Conservation (phyloP, 2,113 vertebrate species). For the Brachypteracias leptosomus region DNA sequence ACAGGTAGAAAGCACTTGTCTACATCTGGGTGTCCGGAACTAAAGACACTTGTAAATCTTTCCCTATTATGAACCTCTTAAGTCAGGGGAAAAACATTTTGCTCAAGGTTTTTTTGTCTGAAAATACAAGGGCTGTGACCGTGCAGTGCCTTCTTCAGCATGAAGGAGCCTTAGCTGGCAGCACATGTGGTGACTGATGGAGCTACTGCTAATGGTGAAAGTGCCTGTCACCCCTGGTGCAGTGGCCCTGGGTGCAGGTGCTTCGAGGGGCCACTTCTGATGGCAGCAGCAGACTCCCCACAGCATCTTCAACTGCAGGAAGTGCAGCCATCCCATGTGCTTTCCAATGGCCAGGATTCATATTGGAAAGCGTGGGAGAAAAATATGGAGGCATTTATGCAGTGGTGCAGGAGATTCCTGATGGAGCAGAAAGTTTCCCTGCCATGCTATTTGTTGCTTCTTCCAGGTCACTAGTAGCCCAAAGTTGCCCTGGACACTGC, state of each 20-base stretch:
- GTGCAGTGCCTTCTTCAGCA: neutral
- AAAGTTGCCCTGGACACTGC: neutral
- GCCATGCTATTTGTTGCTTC: neutral
- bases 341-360: neutral
- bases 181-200: rapidly evolving
- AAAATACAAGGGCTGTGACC: neutral
- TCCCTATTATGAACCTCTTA: neutral
- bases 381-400: neutral
- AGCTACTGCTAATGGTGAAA: neutral
- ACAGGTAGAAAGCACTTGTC: neutral
- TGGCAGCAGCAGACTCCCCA: neutral
- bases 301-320: neutral
- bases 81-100: neutral
- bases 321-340: neutral
- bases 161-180: neutral
- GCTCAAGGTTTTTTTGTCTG: neutral
- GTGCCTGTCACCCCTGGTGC: neutral
- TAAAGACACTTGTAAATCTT: neutral
- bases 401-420: neutral
- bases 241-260: rapidly evolving
- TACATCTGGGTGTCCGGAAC: neutral
- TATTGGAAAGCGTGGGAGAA: neutral
- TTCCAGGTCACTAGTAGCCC: neutral
- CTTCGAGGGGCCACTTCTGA: neutral
- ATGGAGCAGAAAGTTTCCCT: neutral